Base-by-base conservation (phyloP, 1,140 invertebrate species). In the Choristoneura fumiferana region DNA sequence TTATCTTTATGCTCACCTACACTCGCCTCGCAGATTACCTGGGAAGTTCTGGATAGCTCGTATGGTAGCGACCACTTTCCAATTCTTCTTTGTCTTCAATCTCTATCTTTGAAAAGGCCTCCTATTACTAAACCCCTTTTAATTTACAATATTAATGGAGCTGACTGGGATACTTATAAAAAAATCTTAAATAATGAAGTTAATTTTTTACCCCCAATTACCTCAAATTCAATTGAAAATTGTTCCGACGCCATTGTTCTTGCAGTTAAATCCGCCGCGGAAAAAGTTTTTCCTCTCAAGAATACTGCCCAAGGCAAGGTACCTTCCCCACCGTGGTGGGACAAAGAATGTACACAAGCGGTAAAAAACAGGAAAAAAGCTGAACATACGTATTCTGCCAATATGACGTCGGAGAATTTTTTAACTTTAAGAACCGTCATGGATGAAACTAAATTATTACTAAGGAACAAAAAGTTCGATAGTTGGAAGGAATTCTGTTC, bases 271-370 rank as follows among this genome's bases (percentile, higher is more conserved):
- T n/a, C n/a, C 5, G n/a, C 57, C 2, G 45, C 57, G 29, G 45
- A 53, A 10, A 36, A 12, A 22, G 1, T 1, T 8, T 52, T 58
- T 12, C 40, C 40, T 4, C 10, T 17, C 8, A 58, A 58, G 22
- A 58, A 52, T 18, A 33, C 39, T 37, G 29, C 43, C 9, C 10
- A 1, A 5, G 40, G 17, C 4, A 58, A 52, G 17, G 1, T 61
- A 3, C 34, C 54, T 1, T 63, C 67, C 14, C 60, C 60, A 8
- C 63, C 63, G 0, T 69, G 63, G 63, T 63, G 58, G 63, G 63
- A 65, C 49, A 18, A 49, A 34, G 60, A 69, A 36, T 65, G 67
- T 18, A 61, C 63, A 0, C 35, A 35, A 1, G 63, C 63, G 9
- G 29, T 66, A 29, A 49, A 38, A 53, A 36, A 38, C 10, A 58